Evolutionary conservation across 2,797 vertebrate genomes (phyloP).

Genomic region (Tangara arthus): DNA sequence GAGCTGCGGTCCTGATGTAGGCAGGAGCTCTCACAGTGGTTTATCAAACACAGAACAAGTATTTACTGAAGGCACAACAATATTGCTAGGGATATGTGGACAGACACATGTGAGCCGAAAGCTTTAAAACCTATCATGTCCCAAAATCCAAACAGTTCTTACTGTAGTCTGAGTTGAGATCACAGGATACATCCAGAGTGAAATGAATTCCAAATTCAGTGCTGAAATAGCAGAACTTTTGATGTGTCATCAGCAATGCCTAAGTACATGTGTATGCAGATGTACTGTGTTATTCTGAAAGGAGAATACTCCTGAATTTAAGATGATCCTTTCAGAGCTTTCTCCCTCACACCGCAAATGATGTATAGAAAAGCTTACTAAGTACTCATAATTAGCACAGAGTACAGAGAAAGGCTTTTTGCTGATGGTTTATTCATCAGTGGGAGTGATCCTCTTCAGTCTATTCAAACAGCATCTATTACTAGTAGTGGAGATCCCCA

Average conservation of each 20-base stretch:
- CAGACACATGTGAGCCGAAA: not conserved
- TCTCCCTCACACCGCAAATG: not conserved
- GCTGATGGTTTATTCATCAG: not conserved
- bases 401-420: not conserved
- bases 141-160: not conserved
- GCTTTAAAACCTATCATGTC: not conserved
- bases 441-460: not conserved
- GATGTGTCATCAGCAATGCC: not conserved
- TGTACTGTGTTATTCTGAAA: not conserved
- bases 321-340: not conserved
- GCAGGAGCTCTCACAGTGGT: not conserved
- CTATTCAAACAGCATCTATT: not conserved
- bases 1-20: rapidly evolving
- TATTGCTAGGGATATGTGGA: not conserved
- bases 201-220: not conserved
- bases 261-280: not conserved
- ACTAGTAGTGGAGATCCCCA: not conserved
- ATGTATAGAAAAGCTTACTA: not conserved
- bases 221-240: not conserved
- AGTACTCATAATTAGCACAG: not conserved
- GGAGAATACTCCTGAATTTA: not conserved
- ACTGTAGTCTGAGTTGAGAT: not conserved
- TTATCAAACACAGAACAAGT: not conserved
- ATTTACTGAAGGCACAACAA: not conserved
- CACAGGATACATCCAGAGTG: not conserved